phyloP scores from a whole-genome alignment of 2,888 invertebrate species.

The Nephrocerus scutellatus region DNA sequence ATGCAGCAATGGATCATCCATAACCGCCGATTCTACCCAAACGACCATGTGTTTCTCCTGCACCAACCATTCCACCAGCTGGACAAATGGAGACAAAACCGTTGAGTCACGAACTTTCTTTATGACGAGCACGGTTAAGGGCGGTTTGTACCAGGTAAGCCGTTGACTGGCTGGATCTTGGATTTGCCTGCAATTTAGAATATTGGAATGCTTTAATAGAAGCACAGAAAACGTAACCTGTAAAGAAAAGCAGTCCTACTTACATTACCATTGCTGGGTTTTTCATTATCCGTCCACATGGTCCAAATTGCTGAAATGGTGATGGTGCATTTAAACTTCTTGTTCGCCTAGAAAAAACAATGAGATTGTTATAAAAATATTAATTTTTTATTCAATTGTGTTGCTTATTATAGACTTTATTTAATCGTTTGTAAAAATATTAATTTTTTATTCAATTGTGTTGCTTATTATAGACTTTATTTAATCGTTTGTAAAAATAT shows the following conservation, averaged over 20 bases:
- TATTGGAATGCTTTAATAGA: neutral
- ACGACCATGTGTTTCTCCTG: slow-evolving; percentile 95
- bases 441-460: neutral
- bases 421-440: too few relatives aligned
- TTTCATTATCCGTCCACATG: slow-evolving; percentile 96
- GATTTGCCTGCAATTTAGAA: slow-evolving; percentile 73
- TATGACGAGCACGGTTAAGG: slow-evolving; percentile 91
- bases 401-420: too few relatives aligned
- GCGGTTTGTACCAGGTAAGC: slow-evolving; percentile 94
- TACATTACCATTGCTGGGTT: slow-evolving; percentile 94
- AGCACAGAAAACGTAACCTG: neutral
- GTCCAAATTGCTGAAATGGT: slow-evolving; percentile 94
- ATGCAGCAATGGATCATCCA: slow-evolving; percentile 73
- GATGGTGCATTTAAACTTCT: slow-evolving; percentile 93
- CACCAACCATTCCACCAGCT: slow-evolving; percentile 88
- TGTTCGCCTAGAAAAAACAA: slow-evolving; percentile 64
- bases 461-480: too few relatives aligned
- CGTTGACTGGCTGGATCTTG: slow-evolving; percentile 96
- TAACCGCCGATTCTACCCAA: slow-evolving; percentile 84
- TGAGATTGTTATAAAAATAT: slow-evolving; percentile 1
- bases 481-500: too few relatives aligned
- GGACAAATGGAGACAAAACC: slow-evolving; percentile 83
- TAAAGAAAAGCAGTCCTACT: slow-evolving; percentile 50
- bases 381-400: neutral
- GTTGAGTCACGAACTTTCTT: slow-evolving; percentile 91